These are phyloP conservation scores for Labeo rohita DNA, from an alignment of 2,113 vertebrate species.

Conservation along the genomic window DNA sequence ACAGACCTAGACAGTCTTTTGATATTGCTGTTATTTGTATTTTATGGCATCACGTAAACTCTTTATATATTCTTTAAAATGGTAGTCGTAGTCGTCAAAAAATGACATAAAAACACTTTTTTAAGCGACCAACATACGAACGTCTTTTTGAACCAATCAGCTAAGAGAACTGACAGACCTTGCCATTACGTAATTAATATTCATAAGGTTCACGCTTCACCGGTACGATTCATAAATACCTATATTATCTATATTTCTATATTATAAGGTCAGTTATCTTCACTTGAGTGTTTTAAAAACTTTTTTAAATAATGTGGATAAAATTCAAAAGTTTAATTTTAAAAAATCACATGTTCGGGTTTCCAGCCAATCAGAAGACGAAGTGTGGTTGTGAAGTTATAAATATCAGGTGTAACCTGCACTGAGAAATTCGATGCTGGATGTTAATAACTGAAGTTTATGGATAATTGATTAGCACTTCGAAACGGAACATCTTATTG, in stretches of 20 bases:
- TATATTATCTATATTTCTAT: background rate
- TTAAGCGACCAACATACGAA: background rate
- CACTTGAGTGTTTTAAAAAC: background rate
- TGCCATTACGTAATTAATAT: background rate
- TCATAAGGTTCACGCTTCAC: background rate
- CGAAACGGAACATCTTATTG: background rate
- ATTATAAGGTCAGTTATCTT: background rate
- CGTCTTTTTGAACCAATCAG: background rate
- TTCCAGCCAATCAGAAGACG: constrained; percentile 23
- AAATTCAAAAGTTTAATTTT: background rate
- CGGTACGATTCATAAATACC: background rate
- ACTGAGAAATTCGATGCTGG: background rate
- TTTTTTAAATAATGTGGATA: background rate
- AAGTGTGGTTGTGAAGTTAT: background rate
- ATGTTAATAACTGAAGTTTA: background rate
- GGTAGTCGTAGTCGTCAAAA: background rate
- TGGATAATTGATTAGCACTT: background rate
- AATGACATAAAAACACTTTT: background rate
- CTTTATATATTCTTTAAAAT: background rate
- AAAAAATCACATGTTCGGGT: background rate
- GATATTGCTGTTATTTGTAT: background rate
- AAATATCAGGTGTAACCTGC: background rate
- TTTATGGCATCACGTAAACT: background rate
- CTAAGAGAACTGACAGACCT: background rate
- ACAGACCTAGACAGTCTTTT: no score